Evolutionary conservation across 2,113 vertebrate species (phyloP), one percentile per base, ranked within the genome.

Genomic region (Nestor notabilis): DNA sequence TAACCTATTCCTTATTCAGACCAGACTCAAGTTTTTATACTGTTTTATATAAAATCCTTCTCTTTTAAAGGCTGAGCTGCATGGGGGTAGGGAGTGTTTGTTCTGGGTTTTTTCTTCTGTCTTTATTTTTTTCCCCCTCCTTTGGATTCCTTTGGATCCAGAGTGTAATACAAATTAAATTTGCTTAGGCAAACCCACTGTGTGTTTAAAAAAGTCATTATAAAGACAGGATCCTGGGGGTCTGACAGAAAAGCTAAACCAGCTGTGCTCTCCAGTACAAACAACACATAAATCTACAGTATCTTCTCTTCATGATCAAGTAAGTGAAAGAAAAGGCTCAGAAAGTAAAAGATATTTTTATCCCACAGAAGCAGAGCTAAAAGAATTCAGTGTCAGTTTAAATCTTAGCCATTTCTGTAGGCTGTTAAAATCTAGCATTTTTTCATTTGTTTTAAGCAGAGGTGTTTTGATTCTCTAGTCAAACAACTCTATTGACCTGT

Each of bases 161-260:
- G 60, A 90, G 39, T 50, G 11, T 52, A 68, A 71, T 52, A 56
- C 5, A 89, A 93, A 75, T 92, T 83, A 44, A 78, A 87, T 92
- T 92, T 93, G 13, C 70, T 89, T 93, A 85, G 84, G 74, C 56
- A 95, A 93, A 85, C 24, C 52, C 81, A 55, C 52, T 41, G 44
- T 72, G 41, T 1, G 0, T 96, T 95, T 95, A 0, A 93, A 89
- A 93, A 95, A 87, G 52, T 77, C 14, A 21, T 93, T 95, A 65
- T 83, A 84, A 82, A 76, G 71, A 44, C 7, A 12, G 43, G 20
- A 90, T 94, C 50, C 63, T 90, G 77, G 53, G 93, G 87, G 78
- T 91, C 80, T 96, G 97, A 85, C 93, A 94, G 93, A 76, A 87
- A 96, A 97, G 43, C 82, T 89, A 75, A 95, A 95, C 5, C 89